These are phyloP conservation scores for Agonopterix alstromeriana DNA, from an alignment of 2,888 invertebrate genomes.

Conservation along the genomic window DNA sequence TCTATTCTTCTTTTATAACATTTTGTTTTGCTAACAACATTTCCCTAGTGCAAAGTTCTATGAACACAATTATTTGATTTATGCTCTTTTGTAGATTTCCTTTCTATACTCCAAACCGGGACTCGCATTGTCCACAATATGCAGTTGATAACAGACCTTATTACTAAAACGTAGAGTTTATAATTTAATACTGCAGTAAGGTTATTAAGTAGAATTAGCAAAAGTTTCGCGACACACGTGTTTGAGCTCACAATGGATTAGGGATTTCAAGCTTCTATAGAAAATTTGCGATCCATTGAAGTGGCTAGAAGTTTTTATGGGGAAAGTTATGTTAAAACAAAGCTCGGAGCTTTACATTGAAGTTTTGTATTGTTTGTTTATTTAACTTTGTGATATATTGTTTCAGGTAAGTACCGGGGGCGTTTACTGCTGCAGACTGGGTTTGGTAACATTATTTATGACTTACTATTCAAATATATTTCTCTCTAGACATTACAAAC, in stretches of 20 bases:
- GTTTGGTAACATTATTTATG: no score
- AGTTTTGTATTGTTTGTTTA: constrained; percentile 17
- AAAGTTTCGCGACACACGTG: constrained; percentile 54
- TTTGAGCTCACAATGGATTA: constrained; percentile 46
- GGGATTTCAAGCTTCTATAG: constrained; percentile 25
- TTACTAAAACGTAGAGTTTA: constrained; percentile 19
- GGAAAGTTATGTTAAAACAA: constrained; percentile 1
- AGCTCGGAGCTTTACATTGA: background rate
- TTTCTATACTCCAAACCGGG: constrained; percentile 12
- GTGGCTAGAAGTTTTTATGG: constrained; percentile 16
- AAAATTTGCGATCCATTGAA: constrained; percentile 42
- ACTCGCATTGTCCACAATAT: background rate
- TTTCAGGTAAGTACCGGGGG: constrained; percentile 57
- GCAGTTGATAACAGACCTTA: constrained; percentile 9
- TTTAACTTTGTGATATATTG: constrained; percentile 35
- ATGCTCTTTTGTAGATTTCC: constrained; percentile 1
- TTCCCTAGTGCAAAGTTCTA: no score
- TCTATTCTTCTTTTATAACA: no score
- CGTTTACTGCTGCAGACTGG: background rate
- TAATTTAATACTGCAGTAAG: constrained; percentile 4
- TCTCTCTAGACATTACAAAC: no score
- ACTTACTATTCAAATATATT: no score
- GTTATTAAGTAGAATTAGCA: constrained; percentile 40
- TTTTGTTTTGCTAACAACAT: no score
- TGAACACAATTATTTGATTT: background rate